These are phyloP conservation scores for Melipona beecheii DNA, from an alignment of 2,888 invertebrate genomes.

Conservation along the genomic window DNA sequence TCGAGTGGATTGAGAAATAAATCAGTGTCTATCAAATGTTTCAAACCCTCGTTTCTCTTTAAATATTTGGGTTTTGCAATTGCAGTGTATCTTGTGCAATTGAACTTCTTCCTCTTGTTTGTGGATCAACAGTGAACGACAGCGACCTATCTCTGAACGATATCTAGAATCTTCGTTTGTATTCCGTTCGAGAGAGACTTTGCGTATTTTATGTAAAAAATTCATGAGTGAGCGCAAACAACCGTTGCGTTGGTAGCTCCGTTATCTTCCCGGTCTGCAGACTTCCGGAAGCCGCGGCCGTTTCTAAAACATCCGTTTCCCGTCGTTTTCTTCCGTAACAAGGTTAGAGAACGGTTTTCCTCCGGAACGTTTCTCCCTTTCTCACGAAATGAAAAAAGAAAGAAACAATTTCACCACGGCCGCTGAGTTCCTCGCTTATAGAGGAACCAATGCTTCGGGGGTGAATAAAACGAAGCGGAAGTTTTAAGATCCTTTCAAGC, in stretches of 20 bases:
- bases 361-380: neutral
- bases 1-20: too few species aligned
- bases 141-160: neutral
- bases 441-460: neutral
- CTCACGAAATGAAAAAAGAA: neutral
- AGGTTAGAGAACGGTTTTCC: constrained; percentile 16
- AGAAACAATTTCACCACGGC: neutral
- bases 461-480: neutral
- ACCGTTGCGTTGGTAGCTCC: neutral
- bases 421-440: neutral
- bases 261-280: constrained; percentile 5
- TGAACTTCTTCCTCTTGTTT: too few species aligned
- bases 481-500: neutral
- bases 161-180: neutral
- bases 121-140: too few species aligned
- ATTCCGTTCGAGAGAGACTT: neutral
- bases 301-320: neutral
- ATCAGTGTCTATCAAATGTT: too few species aligned
- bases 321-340: neutral
- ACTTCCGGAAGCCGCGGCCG: neutral
- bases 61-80: too few species aligned
- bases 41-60: too few species aligned
- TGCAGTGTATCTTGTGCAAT: too few species aligned
- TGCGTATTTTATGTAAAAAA: neutral
- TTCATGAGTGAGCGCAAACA: neutral